These are phyloP conservation scores for Plagiodera versicolora DNA, from an alignment of 2,888 invertebrate genomes.

Conservation along the genomic window DNA sequence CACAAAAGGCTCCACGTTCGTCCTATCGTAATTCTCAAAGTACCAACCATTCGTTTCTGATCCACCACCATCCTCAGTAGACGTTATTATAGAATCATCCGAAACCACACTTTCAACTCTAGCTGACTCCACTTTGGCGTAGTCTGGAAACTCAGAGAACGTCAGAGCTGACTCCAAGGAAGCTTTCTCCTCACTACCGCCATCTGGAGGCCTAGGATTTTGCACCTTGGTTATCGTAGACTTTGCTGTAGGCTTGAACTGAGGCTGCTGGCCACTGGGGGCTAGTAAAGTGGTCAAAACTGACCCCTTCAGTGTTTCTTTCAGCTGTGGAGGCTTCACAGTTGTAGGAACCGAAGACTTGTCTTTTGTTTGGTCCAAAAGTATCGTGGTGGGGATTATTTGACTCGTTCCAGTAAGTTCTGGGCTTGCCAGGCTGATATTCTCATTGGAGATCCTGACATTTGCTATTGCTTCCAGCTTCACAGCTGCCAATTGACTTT, in stretches of 20 bases:
- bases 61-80: conserved; percentile 14
- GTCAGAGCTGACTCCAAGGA: conserved; percentile 36
- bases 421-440: conserved; percentile 4
- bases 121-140: conserved; percentile 22
- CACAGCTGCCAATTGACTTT: conserved; percentile 11
- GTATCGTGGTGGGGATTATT: not conserved
- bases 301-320: conserved; percentile 45
- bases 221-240: conserved; percentile 65
- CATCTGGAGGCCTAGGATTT: conserved; percentile 53
- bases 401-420: not conserved
- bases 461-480: conserved; percentile 14
- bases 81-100: conserved; percentile 15
- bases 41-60: conserved; percentile 73
- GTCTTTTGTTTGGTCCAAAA: not conserved
- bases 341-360: not conserved
- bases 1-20: conserved; percentile 57
- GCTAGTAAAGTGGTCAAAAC: conserved; percentile 66
- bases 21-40: conserved; percentile 80
- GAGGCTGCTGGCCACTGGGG: conserved; percentile 61
- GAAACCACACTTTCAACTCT: conserved; percentile 57
- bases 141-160: conserved; percentile 20
- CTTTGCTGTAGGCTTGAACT: conserved; percentile 52
- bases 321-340: not conserved
- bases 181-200: conserved; percentile 18
- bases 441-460: conserved; percentile 13